phyloP scores from a whole-genome alignment of 2,797 vertebrate species.

The Phrynocephalus vlangalii region DNA sequence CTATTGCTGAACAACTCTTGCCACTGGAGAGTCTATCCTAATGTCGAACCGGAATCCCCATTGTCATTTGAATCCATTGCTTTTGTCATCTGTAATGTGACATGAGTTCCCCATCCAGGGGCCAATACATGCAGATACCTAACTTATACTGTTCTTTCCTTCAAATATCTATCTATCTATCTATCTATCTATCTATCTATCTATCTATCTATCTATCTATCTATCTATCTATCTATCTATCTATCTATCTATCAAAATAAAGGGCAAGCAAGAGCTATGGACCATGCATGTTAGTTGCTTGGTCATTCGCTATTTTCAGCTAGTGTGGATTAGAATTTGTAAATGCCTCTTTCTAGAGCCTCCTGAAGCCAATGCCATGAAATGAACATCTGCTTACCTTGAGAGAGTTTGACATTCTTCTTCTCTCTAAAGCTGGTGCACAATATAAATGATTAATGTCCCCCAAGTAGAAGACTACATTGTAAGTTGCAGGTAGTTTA shows the following conservation, averaged over 20 bases:
- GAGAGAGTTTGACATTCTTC: slow-evolving; percentile 33
- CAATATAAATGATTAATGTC: slow-evolving; percentile 33
- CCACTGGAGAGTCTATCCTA: too few species aligned
- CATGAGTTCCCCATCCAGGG: not conserved
- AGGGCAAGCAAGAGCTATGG: not conserved
- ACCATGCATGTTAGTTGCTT: not conserved
- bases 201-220: not conserved
- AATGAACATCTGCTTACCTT: slow-evolving; percentile 16
- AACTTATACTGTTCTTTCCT: not conserved
- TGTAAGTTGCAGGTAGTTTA: slow-evolving; percentile 24
- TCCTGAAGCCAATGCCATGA: not conserved
- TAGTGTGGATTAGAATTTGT: not conserved
- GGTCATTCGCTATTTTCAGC: not conserved
- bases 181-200: too few species aligned
- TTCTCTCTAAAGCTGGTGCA: slow-evolving; percentile 33
- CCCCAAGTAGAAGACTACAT: not conserved
- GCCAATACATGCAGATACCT: not conserved
- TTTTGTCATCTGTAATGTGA: too few species aligned
- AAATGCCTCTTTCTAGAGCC: not conserved
- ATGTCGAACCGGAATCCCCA: too few species aligned
- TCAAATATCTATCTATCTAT: too few species aligned
- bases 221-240: too few species aligned
- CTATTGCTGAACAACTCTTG: not conserved
- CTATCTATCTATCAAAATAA: not conserved
- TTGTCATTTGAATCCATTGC: too few species aligned